phyloP scores from a whole-genome alignment of 2,113 vertebrate species.

The Tor tambroides region DNA sequence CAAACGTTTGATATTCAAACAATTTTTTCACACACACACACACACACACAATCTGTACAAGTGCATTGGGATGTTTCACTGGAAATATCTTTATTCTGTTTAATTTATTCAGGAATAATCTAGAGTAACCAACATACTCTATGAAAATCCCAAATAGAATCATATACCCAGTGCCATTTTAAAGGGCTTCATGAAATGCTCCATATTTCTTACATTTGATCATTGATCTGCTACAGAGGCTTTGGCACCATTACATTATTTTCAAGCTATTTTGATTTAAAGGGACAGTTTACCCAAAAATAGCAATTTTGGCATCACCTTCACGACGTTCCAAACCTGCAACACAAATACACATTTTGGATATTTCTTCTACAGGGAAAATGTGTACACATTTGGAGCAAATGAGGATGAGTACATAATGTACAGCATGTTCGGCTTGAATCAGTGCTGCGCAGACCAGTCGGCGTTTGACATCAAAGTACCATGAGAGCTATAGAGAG shows the following conservation, averaged over 20 bases:
- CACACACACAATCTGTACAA: background rate
- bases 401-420: background rate
- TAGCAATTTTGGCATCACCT: background rate
- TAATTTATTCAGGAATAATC: background rate
- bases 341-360: background rate
- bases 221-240: conserved; percentile 13
- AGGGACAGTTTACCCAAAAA: background rate
- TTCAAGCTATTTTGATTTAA: conserved; percentile 4
- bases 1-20: background rate
- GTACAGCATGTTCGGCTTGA: too few relatives aligned
- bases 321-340: background rate
- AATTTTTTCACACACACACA: too few relatives aligned
- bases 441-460: too few relatives aligned
- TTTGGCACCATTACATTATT: background rate
- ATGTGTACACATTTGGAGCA: background rate
- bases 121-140: conserved; percentile 9
- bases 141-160: background rate
- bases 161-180: background rate
- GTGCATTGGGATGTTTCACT: background rate
- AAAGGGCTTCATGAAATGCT: background rate
- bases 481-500: too few relatives aligned
- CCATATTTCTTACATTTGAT: background rate
- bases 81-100: conserved; percentile 14
- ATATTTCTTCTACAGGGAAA: background rate
- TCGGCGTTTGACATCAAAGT: too few relatives aligned